Evolutionary conservation across 2,113 vertebrate genomes (phyloP), one percentile per base, ranked within the genome.

Genomic region (Mola mola): DNA sequence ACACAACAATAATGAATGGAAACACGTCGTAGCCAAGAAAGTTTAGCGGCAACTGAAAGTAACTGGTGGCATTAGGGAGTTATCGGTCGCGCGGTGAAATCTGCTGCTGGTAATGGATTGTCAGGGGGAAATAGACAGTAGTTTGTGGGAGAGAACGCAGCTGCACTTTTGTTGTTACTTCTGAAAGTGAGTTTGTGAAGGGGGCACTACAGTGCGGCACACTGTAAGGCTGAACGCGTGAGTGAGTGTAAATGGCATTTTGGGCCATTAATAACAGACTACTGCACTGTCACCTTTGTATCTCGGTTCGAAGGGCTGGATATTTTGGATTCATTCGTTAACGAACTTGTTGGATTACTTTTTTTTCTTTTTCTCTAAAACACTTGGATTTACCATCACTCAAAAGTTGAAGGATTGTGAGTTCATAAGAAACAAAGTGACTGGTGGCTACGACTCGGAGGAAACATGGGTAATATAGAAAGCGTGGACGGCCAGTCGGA

Each of bases 401-500:
- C 28, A 7, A 5, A 40, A 40, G 37, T 17, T 17, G 37, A 40
- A 17, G 37, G 9, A 9, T n/a, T n/a, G n/a, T n/a, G 28, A 29
- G 6, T 29, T 29, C 6, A 29, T 9, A 29, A 29, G 9, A n/a
- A 29, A 29, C 28, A 29, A n/a, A n/a, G n/a, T n/a, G n/a, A n/a
- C n/a, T n/a, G n/a, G n/a, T n/a, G n/a, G n/a, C n/a, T n/a, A n/a
- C n/a, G n/a, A n/a, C n/a, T n/a, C n/a, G n/a, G n/a, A n/a, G n/a
- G n/a, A 4, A 79, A 84, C 76, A 96, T 97, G 96, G 96, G 96
- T 67, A 98, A 98, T 86, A 91, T 94, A 82, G 96, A 96, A 77
- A 97, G 96, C 77, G 89, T 92, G 83, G 96, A 96, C 58, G 94
- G 93, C 19, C 87, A 92, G 58, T 87, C 91, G 49, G 94, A 94